Evolutionary conservation across 2,888 invertebrate genomes (phyloP).

Genomic region (Agrotis segetum): DNA sequence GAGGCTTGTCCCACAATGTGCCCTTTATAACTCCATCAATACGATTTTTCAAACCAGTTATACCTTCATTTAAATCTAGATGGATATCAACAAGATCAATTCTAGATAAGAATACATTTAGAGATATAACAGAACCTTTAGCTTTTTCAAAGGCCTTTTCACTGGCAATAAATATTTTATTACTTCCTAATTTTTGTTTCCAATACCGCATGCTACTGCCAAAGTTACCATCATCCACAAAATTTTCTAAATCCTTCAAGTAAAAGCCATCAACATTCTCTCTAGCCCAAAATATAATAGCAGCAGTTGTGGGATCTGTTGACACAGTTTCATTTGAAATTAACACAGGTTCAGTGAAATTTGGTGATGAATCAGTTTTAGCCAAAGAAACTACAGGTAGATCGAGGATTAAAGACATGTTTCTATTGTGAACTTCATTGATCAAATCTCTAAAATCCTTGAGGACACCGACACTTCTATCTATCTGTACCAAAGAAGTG

Average conservation of each 20-base stretch:
- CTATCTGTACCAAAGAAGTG: conserved; percentile 92
- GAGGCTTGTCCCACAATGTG: conserved; percentile 91
- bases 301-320: conserved; percentile 81
- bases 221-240: conserved; percentile 91
- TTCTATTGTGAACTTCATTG: conserved; percentile 91
- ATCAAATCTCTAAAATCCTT: conserved; percentile 93
- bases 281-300: conserved; percentile 85
- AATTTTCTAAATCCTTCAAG: conserved; percentile 94
- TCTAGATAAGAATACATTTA: conserved; percentile 92
- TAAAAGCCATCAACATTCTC: conserved; percentile 97
- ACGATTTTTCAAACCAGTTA: conserved; percentile 90
- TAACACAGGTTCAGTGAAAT: conserved; percentile 74
- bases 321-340: conserved; percentile 87
- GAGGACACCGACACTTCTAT: conserved; percentile 93
- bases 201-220: conserved; percentile 92
- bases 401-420: conserved; percentile 95
- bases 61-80: conserved; percentile 91
- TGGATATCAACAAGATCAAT: conserved; percentile 94
- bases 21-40: conserved; percentile 91
- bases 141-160: conserved; percentile 89
- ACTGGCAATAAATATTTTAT: conserved; percentile 93
- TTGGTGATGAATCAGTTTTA: conserved; percentile 65
- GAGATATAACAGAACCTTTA: conserved; percentile 77
- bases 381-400: conserved; percentile 91
- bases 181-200: conserved; percentile 92